Conservation (phyloP, 2,797 vertebrate species). For the Siniperca scherzeri region DNA sequence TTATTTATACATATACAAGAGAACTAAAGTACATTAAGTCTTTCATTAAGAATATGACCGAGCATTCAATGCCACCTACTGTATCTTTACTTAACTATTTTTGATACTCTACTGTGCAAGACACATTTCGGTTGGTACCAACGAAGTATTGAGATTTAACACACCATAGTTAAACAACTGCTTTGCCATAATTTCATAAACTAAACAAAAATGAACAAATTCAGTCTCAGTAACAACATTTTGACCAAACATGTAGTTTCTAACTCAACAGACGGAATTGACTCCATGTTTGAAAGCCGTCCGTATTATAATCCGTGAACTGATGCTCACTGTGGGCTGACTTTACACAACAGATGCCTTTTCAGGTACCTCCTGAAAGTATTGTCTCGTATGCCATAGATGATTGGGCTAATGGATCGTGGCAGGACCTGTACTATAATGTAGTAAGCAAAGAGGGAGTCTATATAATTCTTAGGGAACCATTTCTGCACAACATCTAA, state of each 20-base stretch:
- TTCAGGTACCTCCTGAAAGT: conserved; percentile 65
- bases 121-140: not conserved
- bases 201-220: not conserved
- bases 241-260: not conserved
- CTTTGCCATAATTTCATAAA: not conserved
- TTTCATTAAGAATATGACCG: not conserved
- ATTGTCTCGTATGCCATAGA: conserved; percentile 71
- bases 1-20: not conserved
- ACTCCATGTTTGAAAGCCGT: not conserved
- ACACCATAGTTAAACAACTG: no score
- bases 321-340: not conserved
- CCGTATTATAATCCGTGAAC: not conserved
- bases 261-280: not conserved
- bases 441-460: conserved; percentile 46
- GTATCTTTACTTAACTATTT: not conserved
- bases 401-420: conserved; percentile 61
- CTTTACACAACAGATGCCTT: conserved; percentile 30
- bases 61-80: not conserved
- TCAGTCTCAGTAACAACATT: not conserved
- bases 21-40: not conserved
- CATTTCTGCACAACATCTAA: not conserved
- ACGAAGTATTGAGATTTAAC: no score
- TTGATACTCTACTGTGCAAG: not conserved
- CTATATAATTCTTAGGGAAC: conserved; percentile 20
- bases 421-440: conserved; percentile 62